Evolutionary conservation across 2,113 vertebrate genomes (phyloP).

Genomic region (Candoia aspera): DNA sequence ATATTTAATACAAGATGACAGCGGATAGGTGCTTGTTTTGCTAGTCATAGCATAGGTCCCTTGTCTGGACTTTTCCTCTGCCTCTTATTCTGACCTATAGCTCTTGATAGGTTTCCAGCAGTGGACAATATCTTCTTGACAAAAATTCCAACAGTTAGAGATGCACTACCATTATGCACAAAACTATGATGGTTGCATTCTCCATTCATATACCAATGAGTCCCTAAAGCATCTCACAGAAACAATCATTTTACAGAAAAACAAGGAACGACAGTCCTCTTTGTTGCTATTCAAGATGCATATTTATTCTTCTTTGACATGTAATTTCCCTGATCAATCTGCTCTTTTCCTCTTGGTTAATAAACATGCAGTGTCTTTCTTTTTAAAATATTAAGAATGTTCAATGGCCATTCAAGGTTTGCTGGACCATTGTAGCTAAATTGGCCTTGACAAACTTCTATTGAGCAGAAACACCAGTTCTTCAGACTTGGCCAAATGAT

Average conservation of each 20-base stretch:
- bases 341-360: not conserved
- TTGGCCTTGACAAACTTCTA: not conserved
- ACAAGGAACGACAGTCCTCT: not conserved
- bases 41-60: too few relatives aligned
- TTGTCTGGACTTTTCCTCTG: not conserved
- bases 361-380: not conserved
- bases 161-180: not conserved
- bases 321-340: not conserved
- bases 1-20: not conserved
- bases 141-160: not conserved
- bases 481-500: not conserved
- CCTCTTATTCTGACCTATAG: not conserved
- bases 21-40: not conserved
- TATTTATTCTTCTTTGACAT: not conserved
- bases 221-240: not conserved
- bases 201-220: not conserved
- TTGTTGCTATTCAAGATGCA: not conserved
- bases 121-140: not conserved
- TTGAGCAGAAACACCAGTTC: not conserved
- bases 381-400: not conserved
- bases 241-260: not conserved
- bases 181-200: not conserved
- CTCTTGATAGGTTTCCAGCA: not conserved
- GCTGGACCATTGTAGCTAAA: conserved; percentile 1
- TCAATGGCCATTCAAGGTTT: conserved; percentile 1